Conservation (phyloP, 2,888 invertebrate genomes). For the Hipparchia sbordonii region DNA sequence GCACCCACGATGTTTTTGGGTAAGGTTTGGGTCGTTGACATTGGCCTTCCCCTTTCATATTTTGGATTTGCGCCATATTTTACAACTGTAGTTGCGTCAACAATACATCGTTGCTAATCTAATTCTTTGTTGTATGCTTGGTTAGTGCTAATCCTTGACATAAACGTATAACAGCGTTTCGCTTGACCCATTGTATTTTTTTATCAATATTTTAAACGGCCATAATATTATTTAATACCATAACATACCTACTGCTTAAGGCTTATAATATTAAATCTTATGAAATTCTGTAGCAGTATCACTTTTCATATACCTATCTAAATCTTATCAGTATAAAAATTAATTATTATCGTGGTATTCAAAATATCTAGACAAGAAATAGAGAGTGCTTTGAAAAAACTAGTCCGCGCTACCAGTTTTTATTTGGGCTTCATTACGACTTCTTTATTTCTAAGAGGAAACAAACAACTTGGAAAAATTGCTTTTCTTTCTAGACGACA, state of each 20-base stretch:
- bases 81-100: conserved; percentile 70
- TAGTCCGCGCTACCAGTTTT: conserved; percentile 9
- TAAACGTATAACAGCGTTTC: conserved; percentile 30
- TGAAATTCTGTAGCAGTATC: background rate
- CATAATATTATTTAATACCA: background rate
- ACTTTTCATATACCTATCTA: background rate
- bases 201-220: background rate
- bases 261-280: background rate
- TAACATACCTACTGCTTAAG: background rate
- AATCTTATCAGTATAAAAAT: background rate
- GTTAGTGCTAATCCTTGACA: conserved; percentile 50
- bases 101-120: conserved; percentile 70
- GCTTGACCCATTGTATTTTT: conserved; percentile 1
- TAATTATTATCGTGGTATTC: background rate
- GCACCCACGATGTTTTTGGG: conserved; percentile 59
- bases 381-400: conserved; percentile 13
- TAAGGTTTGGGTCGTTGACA: conserved; percentile 73
- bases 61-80: conserved; percentile 72
- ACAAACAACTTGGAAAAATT: conserved; percentile 20
- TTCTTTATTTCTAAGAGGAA: conserved; percentile 12
- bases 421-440: conserved; percentile 13
- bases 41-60: conserved; percentile 72
- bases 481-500: conserved; percentile 22
- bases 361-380: conserved; percentile 1
- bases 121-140: conserved; percentile 40